Evolutionary conservation across 2,888 invertebrate genomes (phyloP).

Genomic region (Zygothrica quintamaculata): DNA sequence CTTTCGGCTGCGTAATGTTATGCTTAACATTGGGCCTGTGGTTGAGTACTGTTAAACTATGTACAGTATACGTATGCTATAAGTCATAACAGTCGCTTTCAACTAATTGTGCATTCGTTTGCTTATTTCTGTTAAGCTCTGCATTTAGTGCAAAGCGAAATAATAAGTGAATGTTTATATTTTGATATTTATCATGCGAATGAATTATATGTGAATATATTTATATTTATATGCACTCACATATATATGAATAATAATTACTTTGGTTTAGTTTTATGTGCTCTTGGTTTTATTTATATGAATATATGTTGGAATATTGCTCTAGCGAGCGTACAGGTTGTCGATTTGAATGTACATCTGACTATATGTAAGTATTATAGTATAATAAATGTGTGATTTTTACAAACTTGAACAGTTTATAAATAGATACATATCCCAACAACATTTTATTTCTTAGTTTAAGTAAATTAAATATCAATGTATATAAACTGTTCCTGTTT

Average conservation of each 20-base stretch:
- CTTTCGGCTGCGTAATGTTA: no score
- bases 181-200: slow-evolving; percentile 13
- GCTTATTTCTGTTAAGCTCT: no score
- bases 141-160: no score
- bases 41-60: no score
- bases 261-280: slow-evolving; percentile 19
- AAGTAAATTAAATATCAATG: slow-evolving; percentile 11
- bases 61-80: no score
- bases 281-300: slow-evolving; percentile 32
- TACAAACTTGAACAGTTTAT: slow-evolving; percentile 52
- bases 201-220: slow-evolving; percentile 3
- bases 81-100: no score
- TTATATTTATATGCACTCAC: no score
- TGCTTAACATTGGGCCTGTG: no score
- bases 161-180: slow-evolving; percentile 7
- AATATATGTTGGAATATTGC: slow-evolving; percentile 49
- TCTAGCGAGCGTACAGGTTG: slow-evolving; percentile 17
- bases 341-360: slow-evolving; percentile 14
- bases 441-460: slow-evolving; percentile 13
- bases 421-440: slow-evolving; percentile 23
- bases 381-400: slow-evolving; percentile 36
- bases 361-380: slow-evolving; percentile 18
- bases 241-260: slow-evolving; percentile 9
- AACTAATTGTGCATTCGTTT: no score
- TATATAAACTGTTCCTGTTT: slow-evolving; percentile 42